These are phyloP conservation scores for Mormyrus proboscirostris DNA, from an alignment of 2,797 vertebrate genomes.

Conservation along the genomic window DNA sequence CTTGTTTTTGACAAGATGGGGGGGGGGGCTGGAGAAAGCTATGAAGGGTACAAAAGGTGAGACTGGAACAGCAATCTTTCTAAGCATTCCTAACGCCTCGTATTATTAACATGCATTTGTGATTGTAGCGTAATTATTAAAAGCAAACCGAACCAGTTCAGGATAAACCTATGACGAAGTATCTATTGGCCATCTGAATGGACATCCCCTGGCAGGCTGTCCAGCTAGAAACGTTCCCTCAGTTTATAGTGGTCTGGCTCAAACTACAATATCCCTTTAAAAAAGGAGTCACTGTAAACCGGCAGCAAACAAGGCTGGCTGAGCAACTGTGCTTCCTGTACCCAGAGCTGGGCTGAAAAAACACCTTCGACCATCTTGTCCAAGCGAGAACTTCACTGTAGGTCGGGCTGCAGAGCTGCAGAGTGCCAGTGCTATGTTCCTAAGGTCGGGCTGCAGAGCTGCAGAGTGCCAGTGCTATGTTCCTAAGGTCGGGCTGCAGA, in stretches of 20 bases:
- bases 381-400: not conserved
- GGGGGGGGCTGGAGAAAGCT: not conserved
- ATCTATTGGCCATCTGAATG: not conserved
- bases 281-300: not conserved
- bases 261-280: not conserved
- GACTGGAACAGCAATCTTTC: not conserved
- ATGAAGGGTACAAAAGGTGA: not conserved
- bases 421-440: not conserved
- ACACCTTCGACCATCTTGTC: not conserved
- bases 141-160: not conserved
- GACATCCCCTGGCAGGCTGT: not conserved
- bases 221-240: not conserved
- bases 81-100: not conserved
- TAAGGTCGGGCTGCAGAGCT: not conserved
- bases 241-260: not conserved
- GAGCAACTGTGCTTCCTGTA: not conserved
- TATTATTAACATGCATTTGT: not conserved
- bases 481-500: not conserved
- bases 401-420: not conserved
- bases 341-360: not conserved
- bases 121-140: not conserved
- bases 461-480: not conserved
- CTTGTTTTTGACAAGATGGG: not conserved
- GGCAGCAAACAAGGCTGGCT: not conserved
- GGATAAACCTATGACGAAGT: not conserved